Evolutionary conservation across 1,140 invertebrate species (phyloP), one percentile per base, ranked within the genome.

Genomic region (Cotesia typhae): DNA sequence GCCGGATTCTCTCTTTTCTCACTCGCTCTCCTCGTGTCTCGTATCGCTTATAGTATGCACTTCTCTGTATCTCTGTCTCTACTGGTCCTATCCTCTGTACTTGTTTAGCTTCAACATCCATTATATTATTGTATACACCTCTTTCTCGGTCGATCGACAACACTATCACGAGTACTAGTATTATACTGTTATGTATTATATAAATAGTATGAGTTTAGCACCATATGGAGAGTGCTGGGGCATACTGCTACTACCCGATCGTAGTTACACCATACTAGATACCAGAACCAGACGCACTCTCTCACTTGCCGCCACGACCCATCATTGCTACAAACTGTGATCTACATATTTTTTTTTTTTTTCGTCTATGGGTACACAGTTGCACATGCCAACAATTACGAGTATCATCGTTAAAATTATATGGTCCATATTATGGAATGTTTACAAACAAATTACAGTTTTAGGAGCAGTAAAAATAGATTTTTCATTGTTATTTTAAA

Each of bases 1-100:
- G 38, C 14, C 64, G 20, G 64, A 66, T 63, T 60, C 67, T 64
- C 53, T 52, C 57, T 28, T 65, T 28, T 53, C 47, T 47, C 61
- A 17, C 53, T 61, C 67, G 65, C 73, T 67, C 36, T 47, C 17
- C 41, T 28, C 3, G 12, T 47, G n/a, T 17, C 35, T 63, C 36
- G 10, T 37, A 17, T 59, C 53, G 53, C 53, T 55, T 17, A 17
- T 28, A 28, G 28, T 28, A 28, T 28, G 28, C 28, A 28, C 28
- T 28, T 28, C 2, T 28, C 28, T 28, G 28, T 28, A 28, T 47
- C 41, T 47, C 4, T 47, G 6, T 10, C 41, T 6, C 41, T 47
- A 47, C 41, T 47, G 6, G 41, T 6, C 6, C 41, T 47, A 47
- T 47, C 41, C 10, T 47, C 41, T 47, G 10, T 47, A 47, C 41